Evolutionary conservation across 1,140 invertebrate genomes (phyloP).

Genomic region (Ips nitidus): DNA sequence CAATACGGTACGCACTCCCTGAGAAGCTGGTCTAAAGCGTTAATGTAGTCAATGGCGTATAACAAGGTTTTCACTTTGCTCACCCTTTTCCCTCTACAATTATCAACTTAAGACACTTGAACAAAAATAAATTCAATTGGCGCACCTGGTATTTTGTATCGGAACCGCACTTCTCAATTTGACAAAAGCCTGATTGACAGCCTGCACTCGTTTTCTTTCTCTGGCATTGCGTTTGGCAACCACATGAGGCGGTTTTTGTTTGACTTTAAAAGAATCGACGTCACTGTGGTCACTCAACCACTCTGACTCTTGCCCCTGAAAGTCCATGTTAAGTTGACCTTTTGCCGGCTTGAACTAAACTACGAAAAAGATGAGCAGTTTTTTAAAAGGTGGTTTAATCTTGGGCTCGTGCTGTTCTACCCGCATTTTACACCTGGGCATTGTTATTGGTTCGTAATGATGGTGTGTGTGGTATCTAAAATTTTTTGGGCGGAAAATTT

Average conservation of each 20-base stretch:
- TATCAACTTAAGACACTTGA: conserved; percentile 2
- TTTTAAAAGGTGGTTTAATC: conserved; percentile 21
- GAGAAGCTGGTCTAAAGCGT: conserved; percentile 49
- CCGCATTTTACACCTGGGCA: conserved; percentile 37
- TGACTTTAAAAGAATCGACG: conserved; percentile 19
- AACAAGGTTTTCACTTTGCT: conserved; percentile 56
- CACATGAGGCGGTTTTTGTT: conserved; percentile 54
- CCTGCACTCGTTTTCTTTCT: conserved; percentile 59
- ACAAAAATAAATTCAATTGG: background rate
- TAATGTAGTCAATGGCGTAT: conserved; percentile 54
- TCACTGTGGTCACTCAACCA: background rate
- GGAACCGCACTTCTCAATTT: conserved; percentile 56
- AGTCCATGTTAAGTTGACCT: background rate
- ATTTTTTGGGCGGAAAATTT: conserved; percentile 21
- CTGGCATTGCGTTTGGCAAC: conserved; percentile 61
- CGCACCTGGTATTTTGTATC: conserved; percentile 50
- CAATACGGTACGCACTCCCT: background rate
- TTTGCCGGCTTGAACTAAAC: conserved; percentile 4
- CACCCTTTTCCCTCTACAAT: conserved; percentile 51
- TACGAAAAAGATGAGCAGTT: conserved; percentile 23
- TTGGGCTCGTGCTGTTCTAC: conserved; percentile 19
- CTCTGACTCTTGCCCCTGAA: background rate
- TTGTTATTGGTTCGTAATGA: background rate
- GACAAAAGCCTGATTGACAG: conserved; percentile 59
- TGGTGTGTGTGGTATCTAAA: conserved; percentile 23